Base-by-base conservation (phyloP, 2,797 vertebrate species). In the Liparis tanakae region DNA sequence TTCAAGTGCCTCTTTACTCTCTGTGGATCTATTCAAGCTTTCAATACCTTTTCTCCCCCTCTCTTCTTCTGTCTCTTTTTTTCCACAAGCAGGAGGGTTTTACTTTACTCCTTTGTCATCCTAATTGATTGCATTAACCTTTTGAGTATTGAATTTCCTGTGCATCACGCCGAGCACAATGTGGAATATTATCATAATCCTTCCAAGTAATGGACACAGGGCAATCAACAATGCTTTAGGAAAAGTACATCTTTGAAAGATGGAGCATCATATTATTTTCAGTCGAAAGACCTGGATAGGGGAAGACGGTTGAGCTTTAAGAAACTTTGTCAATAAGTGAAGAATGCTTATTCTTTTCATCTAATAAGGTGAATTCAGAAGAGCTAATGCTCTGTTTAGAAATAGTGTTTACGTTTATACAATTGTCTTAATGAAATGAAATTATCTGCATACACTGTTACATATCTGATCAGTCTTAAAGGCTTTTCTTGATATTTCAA, bases 91-190 rank as follows among this genome's bases (percentile, higher is more conserved):
- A 97, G 94, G 95, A 96, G 96, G 96, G 96, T 96, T 98, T 98
- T 96, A 96, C 96, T 98, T 98, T 95, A 97, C 97, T 98, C 97
- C 96, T 97, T 97, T 97, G 97, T 98, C 97, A 97, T 97, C 97
- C 96, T 98, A 99, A 99, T 99, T 99, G 97, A 99, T 99, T 99
- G 97, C 97, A 99, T 98, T 99, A 99, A 99, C 97, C 97, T 99
- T 99, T 98, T 97, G 96, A 96, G 97, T 98, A 98, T 98, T 98
- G 97, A 97, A 99, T 99, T 98, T 99, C 97, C 96, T 95, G 93
- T 96, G 97, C 97, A 96, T 97, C 96, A 96, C 96, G 96, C 95
- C 95, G 97, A 96, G 97, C 96, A 96, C 96, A 92, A 97, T 95
- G 96, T 95, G 95, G 97, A 98, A 97, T 97, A 97, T 98, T 98